Evolutionary conservation across 2,797 vertebrate species (phyloP).

Genomic region (Lacerta agilis): DNA sequence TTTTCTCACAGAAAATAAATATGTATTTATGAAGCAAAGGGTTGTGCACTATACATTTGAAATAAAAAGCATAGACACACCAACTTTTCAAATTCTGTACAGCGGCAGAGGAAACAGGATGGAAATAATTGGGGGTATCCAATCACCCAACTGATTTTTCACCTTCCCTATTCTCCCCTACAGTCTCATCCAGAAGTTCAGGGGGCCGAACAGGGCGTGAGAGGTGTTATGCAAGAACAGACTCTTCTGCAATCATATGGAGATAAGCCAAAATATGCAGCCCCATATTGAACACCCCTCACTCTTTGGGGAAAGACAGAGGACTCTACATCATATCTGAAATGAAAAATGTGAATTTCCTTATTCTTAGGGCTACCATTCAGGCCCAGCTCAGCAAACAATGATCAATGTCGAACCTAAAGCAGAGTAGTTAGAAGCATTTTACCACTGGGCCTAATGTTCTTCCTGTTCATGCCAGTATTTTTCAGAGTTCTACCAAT

Average conservation of each 20-base stretch:
- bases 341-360: not conserved
- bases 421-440: too few species aligned
- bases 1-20: conserved; percentile 24
- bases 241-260: too few species aligned
- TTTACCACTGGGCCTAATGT: too few species aligned
- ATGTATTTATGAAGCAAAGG: conserved; percentile 21
- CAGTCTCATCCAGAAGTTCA: too few species aligned
- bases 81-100: conserved; percentile 33
- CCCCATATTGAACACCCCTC: not conserved
- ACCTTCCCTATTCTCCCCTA: too few species aligned
- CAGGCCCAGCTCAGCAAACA: not conserved
- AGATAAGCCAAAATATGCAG: too few species aligned
- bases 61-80: conserved; percentile 16
- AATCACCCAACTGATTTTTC: too few species aligned
- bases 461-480: too few species aligned
- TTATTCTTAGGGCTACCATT: not conserved
- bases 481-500: too few species aligned
- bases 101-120: not conserved
- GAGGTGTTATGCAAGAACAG: too few species aligned
- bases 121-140: not conserved
- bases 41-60: not conserved
- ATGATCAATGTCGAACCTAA: not conserved
- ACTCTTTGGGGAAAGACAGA: not conserved
- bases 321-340: not conserved
- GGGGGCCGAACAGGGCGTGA: too few species aligned